Evolutionary conservation across 1,140 invertebrate genomes (phyloP), one percentile per base, ranked within the genome.

Genomic region (Scaptomyza graminum): DNA sequence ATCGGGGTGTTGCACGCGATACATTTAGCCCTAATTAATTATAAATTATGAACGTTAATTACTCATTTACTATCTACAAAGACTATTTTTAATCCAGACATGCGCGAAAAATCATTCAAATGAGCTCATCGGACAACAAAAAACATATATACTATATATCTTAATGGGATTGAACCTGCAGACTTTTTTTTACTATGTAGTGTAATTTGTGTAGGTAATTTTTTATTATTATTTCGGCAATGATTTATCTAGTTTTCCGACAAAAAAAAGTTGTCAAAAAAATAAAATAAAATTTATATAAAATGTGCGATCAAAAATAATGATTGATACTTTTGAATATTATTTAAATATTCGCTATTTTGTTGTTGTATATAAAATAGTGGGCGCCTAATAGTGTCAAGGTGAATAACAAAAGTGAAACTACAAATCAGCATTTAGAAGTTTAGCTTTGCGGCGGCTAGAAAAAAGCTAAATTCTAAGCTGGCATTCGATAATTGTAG

Each of bases 41-140:
- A 67, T 46, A 54, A 72, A 7, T 6, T 6, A 5, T 31, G 28
- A 31, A 5, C 28, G 28, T 31, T 31, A 31, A 6, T 31, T 6
- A 31, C 28, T 31, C 28, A 31, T 31, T 4, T 37, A 22, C 18
- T n/a, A 52, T 63, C 37, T 63, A 43, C 18, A 18, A 22, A 12
- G 15, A 18, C 43, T 47, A 55, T 61, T 61, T 59, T 61, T 68
- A 67, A 60, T 51, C 59, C 50, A 46, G 65, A 61, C 56, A 61
- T 47, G 56, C 65, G 54, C 46, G 44, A 67, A 67, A 80, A 77
- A 81, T 81, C 37, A 74, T 77, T 83, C 75, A 80, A 80, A 85
- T 85, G 73, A 80, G 76, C 73, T 84, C 76, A 84, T 85, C 65
- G 52, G 54, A 69, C 18, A 55, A 43, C 39, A n/a, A n/a, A n/a